Evolutionary conservation across 2,888 invertebrate species (phyloP).

Genomic region (Trissolcus japonicus): DNA sequence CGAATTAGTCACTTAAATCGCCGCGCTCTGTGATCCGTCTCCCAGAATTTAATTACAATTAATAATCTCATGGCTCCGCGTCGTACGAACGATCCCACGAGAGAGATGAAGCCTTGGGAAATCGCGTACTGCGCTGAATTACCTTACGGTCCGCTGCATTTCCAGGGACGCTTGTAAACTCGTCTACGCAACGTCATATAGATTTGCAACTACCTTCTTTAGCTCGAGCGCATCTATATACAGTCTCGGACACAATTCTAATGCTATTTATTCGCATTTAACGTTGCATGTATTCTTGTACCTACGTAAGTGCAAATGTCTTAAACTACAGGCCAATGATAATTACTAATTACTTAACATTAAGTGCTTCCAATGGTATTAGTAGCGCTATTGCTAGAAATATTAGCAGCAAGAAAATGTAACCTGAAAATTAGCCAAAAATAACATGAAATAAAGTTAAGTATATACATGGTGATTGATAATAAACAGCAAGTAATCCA

Average conservation of each 20-base stretch:
- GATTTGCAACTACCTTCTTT: slow-evolving; percentile 49
- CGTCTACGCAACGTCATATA: slow-evolving; percentile 51
- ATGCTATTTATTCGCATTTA: slow-evolving; percentile 45
- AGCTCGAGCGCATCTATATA: slow-evolving; percentile 28
- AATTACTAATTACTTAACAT: too few species aligned
- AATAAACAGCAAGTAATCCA: too few species aligned
- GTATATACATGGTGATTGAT: too few species aligned
- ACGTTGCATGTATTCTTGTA: slow-evolving; percentile 18
- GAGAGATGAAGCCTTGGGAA: slow-evolving; percentile 66
- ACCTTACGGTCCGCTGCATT: slow-evolving; percentile 65
- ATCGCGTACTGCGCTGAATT: slow-evolving; percentile 65
- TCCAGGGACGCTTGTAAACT: slow-evolving; percentile 59
- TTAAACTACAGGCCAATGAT: too few species aligned
- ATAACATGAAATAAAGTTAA: too few species aligned
- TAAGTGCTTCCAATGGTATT: too few species aligned
- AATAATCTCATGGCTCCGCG: slow-evolving; percentile 65
- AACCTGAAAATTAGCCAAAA: too few species aligned
- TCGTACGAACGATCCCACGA: slow-evolving; percentile 62
- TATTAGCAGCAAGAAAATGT: too few species aligned
- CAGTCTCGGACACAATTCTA: slow-evolving; percentile 35
- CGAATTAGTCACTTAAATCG: slow-evolving; percentile 65
- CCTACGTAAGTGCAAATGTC: too few species aligned
- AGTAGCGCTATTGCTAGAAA: too few species aligned
- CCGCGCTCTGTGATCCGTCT: slow-evolving; percentile 62
- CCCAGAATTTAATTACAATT: slow-evolving; percentile 72